These are phyloP conservation scores for Plemyria rubiginata DNA, from an alignment of 2,888 invertebrate genomes.

Conservation along the genomic window DNA sequence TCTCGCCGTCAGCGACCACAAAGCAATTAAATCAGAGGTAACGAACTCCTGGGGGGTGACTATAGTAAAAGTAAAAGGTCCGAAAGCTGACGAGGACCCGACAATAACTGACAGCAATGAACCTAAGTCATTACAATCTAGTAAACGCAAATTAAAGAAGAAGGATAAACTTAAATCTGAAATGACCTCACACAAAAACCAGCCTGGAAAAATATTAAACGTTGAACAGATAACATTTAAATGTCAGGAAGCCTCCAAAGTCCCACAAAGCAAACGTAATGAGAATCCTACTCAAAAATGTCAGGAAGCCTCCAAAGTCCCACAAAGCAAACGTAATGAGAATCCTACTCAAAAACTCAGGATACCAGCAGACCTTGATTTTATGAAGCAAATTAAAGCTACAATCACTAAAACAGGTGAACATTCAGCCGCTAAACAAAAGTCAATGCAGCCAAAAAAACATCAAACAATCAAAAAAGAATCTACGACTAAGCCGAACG, in stretches of 20 bases:
- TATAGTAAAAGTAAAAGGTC: conserved; percentile 28
- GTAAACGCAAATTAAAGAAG: conserved; percentile 15
- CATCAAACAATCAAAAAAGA: conserved; percentile 10
- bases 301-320: background rate
- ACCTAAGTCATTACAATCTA: conserved; percentile 20
- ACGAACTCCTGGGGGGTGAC: conserved; percentile 30
- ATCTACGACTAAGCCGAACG: background rate
- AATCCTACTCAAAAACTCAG: conserved; percentile 15
- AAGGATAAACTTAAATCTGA: conserved; percentile 6
- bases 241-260: background rate
- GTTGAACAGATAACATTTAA: conserved; percentile 17
- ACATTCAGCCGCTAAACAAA: background rate
- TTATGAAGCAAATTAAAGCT: conserved; percentile 20
- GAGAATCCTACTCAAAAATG: background rate
- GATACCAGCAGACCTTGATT: conserved; percentile 22
- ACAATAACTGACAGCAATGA: conserved; percentile 10
- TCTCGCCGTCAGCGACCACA: conserved; percentile 30
- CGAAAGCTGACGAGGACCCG: conserved; percentile 22
- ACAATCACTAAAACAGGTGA: conserved; percentile 1
- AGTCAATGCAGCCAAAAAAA: background rate
- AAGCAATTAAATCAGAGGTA: conserved; percentile 31
- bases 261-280: background rate
- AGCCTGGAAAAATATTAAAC: conserved; percentile 8
- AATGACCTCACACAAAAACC: background rate
- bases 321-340: background rate